These are phyloP conservation scores for Desmodus rotundus DNA, from an alignment of 2,113 vertebrate genomes.

Conservation along the genomic window DNA sequence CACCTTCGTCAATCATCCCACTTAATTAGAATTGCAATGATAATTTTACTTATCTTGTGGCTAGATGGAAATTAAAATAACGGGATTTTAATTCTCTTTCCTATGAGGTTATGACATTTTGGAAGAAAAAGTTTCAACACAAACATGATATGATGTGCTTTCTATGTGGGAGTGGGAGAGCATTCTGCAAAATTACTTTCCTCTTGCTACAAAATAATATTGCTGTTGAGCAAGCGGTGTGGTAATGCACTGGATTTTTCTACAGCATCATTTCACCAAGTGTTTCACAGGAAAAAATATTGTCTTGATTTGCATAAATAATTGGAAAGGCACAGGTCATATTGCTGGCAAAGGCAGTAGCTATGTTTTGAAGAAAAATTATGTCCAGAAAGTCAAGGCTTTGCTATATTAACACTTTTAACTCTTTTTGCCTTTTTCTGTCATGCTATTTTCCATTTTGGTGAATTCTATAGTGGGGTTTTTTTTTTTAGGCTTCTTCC, in stretches of 20 bases:
- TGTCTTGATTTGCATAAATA: slow-evolving; percentile 67
- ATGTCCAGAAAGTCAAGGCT: neutral
- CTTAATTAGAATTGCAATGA: slow-evolving; percentile 92
- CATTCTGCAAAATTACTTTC: slow-evolving; percentile 76
- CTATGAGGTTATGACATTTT: slow-evolving; percentile 82
- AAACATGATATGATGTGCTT: slow-evolving; percentile 80
- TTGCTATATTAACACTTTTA: neutral
- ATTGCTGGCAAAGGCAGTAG: slow-evolving; percentile 39
- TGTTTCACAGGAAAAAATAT: slow-evolving; percentile 46
- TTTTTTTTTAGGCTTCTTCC: neutral
- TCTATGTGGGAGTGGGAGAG: slow-evolving; percentile 46
- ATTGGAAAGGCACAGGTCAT: slow-evolving; percentile 41
- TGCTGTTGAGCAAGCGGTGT: slow-evolving; percentile 72
- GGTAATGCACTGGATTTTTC: slow-evolving; percentile 73
- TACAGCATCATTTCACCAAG: slow-evolving; percentile 59
- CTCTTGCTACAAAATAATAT: slow-evolving; percentile 78
- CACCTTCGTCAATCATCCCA: slow-evolving; percentile 89
- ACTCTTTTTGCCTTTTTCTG: neutral
- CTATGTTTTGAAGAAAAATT: neutral
- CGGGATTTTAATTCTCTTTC: slow-evolving; percentile 84
- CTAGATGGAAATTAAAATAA: slow-evolving; percentile 89
- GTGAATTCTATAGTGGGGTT: neutral
- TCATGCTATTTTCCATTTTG: neutral
- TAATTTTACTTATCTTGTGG: slow-evolving; percentile 88
- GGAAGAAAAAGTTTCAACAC: slow-evolving; percentile 83